phyloP scores from a whole-genome alignment of 2,888 invertebrate species.

The Mesochorus sp. region DNA sequence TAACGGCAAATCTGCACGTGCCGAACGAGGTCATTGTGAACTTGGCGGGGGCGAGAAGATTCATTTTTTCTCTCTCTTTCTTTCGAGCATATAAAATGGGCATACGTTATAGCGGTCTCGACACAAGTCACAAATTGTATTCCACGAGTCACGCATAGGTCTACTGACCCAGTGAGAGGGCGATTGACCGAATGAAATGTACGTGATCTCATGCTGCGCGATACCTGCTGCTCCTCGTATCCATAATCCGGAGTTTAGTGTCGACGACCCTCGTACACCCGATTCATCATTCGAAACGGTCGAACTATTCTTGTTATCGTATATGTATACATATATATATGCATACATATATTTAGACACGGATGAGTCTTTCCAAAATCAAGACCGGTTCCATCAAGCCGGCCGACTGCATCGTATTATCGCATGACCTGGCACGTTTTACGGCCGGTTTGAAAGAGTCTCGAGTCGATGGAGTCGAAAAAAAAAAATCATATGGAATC shows the following conservation, averaged over 20 bases:
- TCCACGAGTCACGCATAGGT: slow-evolving; percentile 62
- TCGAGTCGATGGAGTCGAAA: not conserved
- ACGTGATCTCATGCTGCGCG: slow-evolving; percentile 54
- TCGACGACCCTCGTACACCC: slow-evolving; percentile 54
- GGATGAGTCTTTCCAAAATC: slow-evolving; percentile 32
- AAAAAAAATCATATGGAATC: not conserved
- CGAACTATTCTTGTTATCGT: not conserved
- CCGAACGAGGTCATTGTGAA: slow-evolving; percentile 35
- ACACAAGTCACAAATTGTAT: slow-evolving; percentile 52
- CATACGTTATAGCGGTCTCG: slow-evolving; percentile 3
- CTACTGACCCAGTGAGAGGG: slow-evolving; percentile 71
- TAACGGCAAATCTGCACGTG: not conserved
- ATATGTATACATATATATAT: not conserved
- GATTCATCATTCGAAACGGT: slow-evolving; percentile 42
- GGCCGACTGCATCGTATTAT: slow-evolving; percentile 43
- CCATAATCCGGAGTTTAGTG: slow-evolving; percentile 12
- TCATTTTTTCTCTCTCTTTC: slow-evolving; percentile 19
- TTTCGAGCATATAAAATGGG: not conserved
- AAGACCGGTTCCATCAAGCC: slow-evolving; percentile 46
- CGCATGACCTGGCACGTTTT: not conserved
- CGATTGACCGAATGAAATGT: slow-evolving; percentile 55
- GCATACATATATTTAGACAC: not conserved
- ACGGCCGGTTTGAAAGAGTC: too few relatives aligned
- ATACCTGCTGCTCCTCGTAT: slow-evolving; percentile 11
- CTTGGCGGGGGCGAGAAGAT: slow-evolving; percentile 19